Evolutionary conservation across 2,113 vertebrate genomes (phyloP), one percentile per base, ranked within the genome.

Genomic region (Proterorhinus semilunaris): DNA sequence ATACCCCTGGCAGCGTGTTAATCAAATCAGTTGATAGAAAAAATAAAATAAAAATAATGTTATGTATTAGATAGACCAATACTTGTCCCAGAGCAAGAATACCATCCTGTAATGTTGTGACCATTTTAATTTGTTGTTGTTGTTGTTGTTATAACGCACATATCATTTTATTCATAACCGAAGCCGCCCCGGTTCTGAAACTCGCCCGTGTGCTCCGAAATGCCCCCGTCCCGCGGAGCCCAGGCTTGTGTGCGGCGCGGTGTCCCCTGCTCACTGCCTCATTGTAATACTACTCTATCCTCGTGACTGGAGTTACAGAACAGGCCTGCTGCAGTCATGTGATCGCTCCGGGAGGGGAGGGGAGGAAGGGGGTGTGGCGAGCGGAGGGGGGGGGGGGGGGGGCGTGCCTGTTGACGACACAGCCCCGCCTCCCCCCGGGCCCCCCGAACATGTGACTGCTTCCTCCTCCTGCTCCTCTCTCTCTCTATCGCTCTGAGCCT

Each of bases 251-350:
- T 75, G 73, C 7, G 10, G 65, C 76, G 77, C 51, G 27, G 36
- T 61, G 55, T 65, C 85, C 80, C 78, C 81, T 74, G 82, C 46
- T 47, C 10, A 5, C 46, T 1, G 55, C 55, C 70, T 87, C 77
- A 69, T 83, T 87, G 88, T 90, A 93, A 91, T 87, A 91, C 86
- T 93, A 92, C 91, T 92, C 90, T 80, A 66, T 92, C 86, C 92
- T 92, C 92, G 91, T 93, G 91, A 93, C 91, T 82, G 78, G 87
- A 85, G 89, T 88, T 90, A 89, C 82, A 90, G 88, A 90, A 87
- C 84, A 75, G 80, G 62, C 80, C 80, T 89, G 77, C 91, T 91
- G 93, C 92, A 94, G 91, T 94, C 93, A 94, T 91, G 93, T 92
- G 90, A 90, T 86, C 87, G 78, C 89, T 10, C 8, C 0, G 53